These are phyloP conservation scores for Sebastolobus alascanus DNA, from an alignment of 2,797 vertebrate genomes.

Conservation along the genomic window DNA sequence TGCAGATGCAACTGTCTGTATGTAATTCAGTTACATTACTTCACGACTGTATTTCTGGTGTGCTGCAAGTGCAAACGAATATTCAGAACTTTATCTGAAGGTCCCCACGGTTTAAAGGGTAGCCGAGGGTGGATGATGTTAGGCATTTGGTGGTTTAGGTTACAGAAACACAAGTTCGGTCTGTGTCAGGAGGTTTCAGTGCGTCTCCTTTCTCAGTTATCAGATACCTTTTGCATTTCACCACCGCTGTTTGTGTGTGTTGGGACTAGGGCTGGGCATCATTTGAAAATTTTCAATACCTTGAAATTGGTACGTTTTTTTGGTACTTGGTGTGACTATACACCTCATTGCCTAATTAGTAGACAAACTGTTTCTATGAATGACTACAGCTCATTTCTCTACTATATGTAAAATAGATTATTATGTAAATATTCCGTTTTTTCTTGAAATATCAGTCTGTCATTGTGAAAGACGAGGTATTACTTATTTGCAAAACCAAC, in stretches of 20 bases:
- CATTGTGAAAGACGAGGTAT: no score
- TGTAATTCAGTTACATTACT: background rate
- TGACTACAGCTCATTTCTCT: no score
- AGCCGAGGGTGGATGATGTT: conserved; percentile 31
- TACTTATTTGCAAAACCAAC: no score
- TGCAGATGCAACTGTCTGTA: background rate
- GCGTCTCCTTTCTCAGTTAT: conserved; percentile 29
- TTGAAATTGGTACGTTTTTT: background rate
- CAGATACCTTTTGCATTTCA: conserved; percentile 32
- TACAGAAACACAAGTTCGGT: conserved; percentile 51
- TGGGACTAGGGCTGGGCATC: background rate
- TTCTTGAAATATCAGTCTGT: no score
- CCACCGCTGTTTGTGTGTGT: conserved; percentile 3
- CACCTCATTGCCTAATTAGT: no score
- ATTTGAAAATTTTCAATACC: background rate
- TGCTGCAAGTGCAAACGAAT: conserved; percentile 2
- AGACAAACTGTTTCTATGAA: no score
- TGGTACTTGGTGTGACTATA: background rate
- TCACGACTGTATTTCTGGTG: conserved; percentile 4
- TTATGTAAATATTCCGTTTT: no score
- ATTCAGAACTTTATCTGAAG: conserved; percentile 7
- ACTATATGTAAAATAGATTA: no score
- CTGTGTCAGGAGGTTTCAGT: conserved; percentile 35
- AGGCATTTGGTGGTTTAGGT: conserved; percentile 55
- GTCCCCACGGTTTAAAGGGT: background rate